Evolutionary conservation across 2,888 invertebrate species (phyloP), one percentile per base, ranked within the genome.

Genomic region (Lumbricus terrestris): DNA sequence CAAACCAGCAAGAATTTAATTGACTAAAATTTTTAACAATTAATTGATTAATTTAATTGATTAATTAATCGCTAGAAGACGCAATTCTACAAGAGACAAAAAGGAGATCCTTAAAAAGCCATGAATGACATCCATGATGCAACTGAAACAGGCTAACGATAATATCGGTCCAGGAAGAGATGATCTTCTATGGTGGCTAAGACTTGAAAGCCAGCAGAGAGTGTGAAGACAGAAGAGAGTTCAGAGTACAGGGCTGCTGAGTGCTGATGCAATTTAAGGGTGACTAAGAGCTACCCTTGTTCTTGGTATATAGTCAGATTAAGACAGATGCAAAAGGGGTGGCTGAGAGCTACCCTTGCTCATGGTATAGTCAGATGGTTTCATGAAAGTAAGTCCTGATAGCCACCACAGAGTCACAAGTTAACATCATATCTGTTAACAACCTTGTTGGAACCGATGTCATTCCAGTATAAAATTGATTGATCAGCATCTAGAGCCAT

Each of bases 381-480:
- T 1, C 29, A n/a, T n/a, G n/a, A 69, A n/a, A n/a, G 6, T 11
- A 69, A 69, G 69, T 69, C 69, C n/a, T n/a, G 69, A n/a, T n/a
- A 69, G 69, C 8, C 69, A 69, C 0, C 69, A 69, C n/a, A 69
- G 11, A 69, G 69, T 69, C 69, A 69, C 69, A 69, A 69, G 69
- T n/a, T n/a, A 6, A 69, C 2, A 69, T 11, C 69, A 69, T 69
- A 6, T 69, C n/a, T 8, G n/a, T n/a, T 11, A 69, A n/a, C 69
- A 69, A 69, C 85, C 85, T 85, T 85, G 34, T 85, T 29, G 35
- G 0, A 16, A 35, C 85, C 85, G 37, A 85, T 85, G 85, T 95
- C 95, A 40, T 98, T 98, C 96, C 97, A 99, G 95, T 98, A 99
- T 0, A 99, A 95, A 88, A 97, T 96, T 93, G 97, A 97, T 92